Conservation (phyloP, 1,140 invertebrate genomes). For the Leptopilina clavipes region DNA sequence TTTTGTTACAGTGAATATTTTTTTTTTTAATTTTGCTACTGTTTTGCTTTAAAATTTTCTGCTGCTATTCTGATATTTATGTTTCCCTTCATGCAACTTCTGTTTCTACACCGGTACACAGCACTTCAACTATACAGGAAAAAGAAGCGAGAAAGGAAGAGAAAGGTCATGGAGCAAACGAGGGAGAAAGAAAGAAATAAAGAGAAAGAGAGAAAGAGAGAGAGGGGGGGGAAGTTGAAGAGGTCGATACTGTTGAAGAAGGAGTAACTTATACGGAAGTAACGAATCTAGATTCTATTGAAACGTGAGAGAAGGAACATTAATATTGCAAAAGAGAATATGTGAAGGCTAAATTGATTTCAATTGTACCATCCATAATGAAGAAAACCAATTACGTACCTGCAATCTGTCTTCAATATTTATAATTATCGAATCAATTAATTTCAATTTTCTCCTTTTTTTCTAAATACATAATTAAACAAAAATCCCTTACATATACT, state of each 20-base stretch:
- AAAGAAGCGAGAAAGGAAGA: background rate
- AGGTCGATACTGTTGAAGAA: conserved; percentile 41
- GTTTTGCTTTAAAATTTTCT: background rate
- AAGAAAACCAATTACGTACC: conserved; percentile 9
- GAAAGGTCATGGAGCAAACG: conserved; percentile 6
- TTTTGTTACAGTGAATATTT: background rate
- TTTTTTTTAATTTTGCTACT: background rate
- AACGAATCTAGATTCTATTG: conserved; percentile 1
- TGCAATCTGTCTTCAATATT: conserved; percentile 5
- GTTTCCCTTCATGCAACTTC: background rate
- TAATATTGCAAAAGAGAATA: conserved; percentile 8
- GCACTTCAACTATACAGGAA: background rate
- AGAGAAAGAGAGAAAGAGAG: conserved; percentile 36
- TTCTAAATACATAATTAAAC: background rate
- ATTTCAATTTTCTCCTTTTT: background rate
- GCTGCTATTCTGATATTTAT: conserved; percentile 4
- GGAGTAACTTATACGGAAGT: background rate
- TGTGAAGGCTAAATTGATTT: background rate
- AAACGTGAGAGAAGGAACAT: background rate
- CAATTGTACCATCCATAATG: conserved; percentile 6
- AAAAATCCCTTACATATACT: too few relatives aligned
- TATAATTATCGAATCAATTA: background rate
- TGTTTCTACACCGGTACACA: background rate
- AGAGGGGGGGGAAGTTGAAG: conserved; percentile 19
- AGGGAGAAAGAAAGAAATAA: conserved; percentile 7